Evolutionary conservation across 2,113 vertebrate species (phyloP).

Genomic region (Motacilla tschutschensis): DNA sequence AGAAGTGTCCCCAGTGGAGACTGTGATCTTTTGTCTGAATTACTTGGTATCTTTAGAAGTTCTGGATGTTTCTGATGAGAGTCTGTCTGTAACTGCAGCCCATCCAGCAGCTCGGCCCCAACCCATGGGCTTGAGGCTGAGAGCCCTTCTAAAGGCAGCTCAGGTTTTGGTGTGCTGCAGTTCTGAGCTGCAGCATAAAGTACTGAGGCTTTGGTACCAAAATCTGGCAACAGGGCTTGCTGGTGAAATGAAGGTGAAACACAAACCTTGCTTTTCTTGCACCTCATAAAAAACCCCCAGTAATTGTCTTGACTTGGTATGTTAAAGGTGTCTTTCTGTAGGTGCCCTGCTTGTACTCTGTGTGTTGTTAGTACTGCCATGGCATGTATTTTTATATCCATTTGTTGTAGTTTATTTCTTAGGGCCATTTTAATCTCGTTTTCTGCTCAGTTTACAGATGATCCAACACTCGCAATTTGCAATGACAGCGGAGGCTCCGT

Average conservation of each 20-base stretch:
- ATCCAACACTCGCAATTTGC: constrained; percentile 93
- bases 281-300: neutral
- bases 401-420: neutral
- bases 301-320: neutral
- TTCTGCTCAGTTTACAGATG: constrained; percentile 93
- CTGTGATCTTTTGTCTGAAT: neutral
- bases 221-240: neutral
- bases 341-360: neutral
- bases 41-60: neutral
- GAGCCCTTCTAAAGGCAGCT: neutral
- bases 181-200: neutral
- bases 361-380: neutral
- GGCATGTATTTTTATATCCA: neutral
- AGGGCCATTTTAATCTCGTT: neutral
- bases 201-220: neutral
- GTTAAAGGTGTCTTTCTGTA: neutral
- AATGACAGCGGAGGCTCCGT: constrained; percentile 98
- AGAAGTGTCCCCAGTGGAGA: neutral
- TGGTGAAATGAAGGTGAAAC: neutral
- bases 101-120: neutral
- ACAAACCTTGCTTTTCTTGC: neutral
- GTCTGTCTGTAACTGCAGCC: neutral
- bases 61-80: neutral
- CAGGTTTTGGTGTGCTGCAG: neutral
- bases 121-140: fast-evolving